Evolutionary conservation across 2,113 vertebrate species (phyloP).

Genomic region (Neolamprologus hecqui): DNA sequence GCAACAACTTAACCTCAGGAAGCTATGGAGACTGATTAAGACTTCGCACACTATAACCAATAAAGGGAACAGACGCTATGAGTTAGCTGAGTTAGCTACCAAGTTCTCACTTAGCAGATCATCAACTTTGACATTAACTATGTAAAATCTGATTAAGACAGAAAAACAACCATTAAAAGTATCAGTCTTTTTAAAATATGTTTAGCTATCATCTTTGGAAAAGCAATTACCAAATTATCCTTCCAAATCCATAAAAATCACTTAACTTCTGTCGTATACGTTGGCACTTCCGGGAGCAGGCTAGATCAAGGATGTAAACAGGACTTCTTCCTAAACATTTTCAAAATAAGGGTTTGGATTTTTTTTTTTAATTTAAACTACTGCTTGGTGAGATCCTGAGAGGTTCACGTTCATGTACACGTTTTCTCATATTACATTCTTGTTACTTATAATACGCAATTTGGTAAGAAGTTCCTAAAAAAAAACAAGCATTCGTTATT

Average conservation of each 20-base stretch:
- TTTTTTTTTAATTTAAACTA: fast-evolving
- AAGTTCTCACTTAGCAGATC: not conserved
- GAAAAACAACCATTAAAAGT: not conserved
- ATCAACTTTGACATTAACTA: not conserved
- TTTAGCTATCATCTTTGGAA: not conserved
- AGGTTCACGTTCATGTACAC: not conserved
- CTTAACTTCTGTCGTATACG: not conserved
- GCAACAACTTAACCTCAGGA: not conserved
- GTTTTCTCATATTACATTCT: fast-evolving
- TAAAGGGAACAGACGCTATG: not conserved
- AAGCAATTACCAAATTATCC: not conserved
- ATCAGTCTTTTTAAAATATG: not conserved
- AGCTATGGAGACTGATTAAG: not conserved
- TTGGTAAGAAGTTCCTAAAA: not conserved
- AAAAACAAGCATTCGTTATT: not conserved
- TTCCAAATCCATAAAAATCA: not conserved
- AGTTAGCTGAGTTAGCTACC: not conserved
- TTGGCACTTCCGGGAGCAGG: not conserved
- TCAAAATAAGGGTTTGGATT: slow-evolving; percentile 18
- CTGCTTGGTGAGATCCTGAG: fast-evolving
- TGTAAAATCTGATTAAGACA: not conserved
- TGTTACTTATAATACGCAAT: not conserved
- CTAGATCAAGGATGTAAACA: slow-evolving; percentile 36
- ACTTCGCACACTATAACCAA: not conserved
- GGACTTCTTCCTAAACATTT: not conserved